Conservation (phyloP, 2,113 vertebrate species). For the Hydrochoerus hydrochaeris region DNA sequence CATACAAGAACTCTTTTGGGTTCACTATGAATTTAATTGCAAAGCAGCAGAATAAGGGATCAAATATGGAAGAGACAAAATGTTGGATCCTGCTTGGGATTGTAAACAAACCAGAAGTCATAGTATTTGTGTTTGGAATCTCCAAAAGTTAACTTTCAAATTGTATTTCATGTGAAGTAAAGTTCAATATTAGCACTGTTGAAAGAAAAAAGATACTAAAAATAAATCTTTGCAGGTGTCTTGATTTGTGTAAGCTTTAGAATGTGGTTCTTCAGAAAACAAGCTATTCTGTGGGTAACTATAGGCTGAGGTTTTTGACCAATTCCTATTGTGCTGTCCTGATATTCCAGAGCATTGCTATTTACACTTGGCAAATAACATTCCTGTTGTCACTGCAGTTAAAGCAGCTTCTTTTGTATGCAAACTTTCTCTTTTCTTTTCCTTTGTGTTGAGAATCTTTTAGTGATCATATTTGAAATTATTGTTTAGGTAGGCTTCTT, state of each 20-base stretch:
- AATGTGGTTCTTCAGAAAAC: conserved; percentile 61
- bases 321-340: conserved; percentile 69
- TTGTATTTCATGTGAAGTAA: conserved; percentile 42
- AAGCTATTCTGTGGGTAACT: conserved; percentile 65
- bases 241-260: conserved; percentile 22
- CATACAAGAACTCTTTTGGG: neutral
- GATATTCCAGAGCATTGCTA: conserved; percentile 67
- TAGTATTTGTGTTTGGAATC: conserved; percentile 43
- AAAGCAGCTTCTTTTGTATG: conserved; percentile 34
- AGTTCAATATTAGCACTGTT: conserved; percentile 56
- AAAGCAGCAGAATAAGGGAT: conserved; percentile 13
- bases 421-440: conserved; percentile 72
- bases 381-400: conserved; percentile 71
- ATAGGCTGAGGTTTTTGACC: conserved; percentile 52
- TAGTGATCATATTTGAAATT: neutral
- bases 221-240: neutral
- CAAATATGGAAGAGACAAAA: conserved; percentile 15
- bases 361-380: conserved; percentile 56
- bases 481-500: neutral
- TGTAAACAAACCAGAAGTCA: conserved; percentile 49
- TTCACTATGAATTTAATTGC: conserved; percentile 29
- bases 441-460: conserved; percentile 69
- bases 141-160: conserved; percentile 13
- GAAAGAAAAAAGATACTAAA: conserved; percentile 37
- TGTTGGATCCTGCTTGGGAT: conserved; percentile 27